Evolutionary conservation across 2,113 vertebrate genomes (phyloP).

Genomic region (Stictonetta naevosa): DNA sequence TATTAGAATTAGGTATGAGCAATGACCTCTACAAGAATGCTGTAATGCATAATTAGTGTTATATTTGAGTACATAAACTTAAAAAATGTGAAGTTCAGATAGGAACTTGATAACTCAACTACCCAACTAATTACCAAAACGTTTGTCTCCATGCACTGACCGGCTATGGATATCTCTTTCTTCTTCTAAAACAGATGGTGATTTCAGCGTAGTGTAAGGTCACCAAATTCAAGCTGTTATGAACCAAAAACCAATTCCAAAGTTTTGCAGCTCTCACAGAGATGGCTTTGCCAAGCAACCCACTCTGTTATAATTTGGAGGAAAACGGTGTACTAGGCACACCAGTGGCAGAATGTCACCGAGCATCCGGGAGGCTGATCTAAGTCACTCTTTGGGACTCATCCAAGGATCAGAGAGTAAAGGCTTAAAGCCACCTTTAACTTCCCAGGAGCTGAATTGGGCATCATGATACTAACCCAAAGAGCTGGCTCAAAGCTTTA

Average conservation of each 20-base stretch:
- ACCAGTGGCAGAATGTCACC: background rate
- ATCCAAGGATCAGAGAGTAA: conserved; percentile 39
- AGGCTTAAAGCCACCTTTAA: conserved; percentile 63
- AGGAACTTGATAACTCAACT: background rate
- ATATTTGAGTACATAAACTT: background rate
- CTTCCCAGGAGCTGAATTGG: conserved; percentile 60
- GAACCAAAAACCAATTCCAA: conserved; percentile 42
- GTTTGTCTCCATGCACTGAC: background rate
- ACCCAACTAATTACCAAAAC: background rate
- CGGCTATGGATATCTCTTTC: conserved; percentile 3
- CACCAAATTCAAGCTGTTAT: conserved; percentile 65
- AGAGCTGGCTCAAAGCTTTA: conserved; percentile 63
- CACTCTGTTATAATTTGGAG: background rate
- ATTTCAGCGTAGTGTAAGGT: conserved; percentile 30
- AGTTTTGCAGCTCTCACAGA: conserved; percentile 11
- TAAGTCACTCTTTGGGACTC: conserved; percentile 30
- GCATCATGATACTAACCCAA: conserved; percentile 29
- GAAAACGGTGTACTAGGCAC: background rate
- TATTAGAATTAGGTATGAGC: background rate
- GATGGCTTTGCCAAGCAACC: conserved; percentile 15
- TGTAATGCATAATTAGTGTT: background rate
- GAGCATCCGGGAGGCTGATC: conserved; percentile 18
- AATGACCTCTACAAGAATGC: background rate
- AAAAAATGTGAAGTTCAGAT: background rate
- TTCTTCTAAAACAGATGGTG: conserved; percentile 52